Evolutionary conservation across 2,113 vertebrate genomes (phyloP).

Genomic region (Gallinago undulata): DNA sequence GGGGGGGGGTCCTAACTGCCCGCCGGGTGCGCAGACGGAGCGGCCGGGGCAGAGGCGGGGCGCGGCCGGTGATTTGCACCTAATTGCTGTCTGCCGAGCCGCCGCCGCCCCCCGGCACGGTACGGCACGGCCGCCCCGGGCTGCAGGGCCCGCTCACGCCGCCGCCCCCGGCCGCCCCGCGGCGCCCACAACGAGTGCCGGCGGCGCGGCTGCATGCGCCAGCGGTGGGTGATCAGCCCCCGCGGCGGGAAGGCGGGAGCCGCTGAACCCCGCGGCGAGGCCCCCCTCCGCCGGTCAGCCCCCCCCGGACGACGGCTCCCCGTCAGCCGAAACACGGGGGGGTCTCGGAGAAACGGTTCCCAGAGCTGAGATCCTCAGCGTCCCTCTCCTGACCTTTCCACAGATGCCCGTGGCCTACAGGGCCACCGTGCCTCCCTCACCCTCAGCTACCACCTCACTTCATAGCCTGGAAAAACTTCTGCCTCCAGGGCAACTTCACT

Average conservation of each 20-base stretch:
- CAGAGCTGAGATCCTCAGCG: rapidly evolving
- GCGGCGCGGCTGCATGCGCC: slow-evolving; percentile 15
- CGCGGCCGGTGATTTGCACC: background rate
- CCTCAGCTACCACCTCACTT: background rate
- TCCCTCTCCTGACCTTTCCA: background rate
- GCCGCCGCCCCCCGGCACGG: background rate
- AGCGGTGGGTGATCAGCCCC: background rate
- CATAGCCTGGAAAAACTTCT: background rate
- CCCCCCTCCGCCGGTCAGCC: background rate
- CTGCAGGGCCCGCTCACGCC: background rate
- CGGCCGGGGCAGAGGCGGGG: background rate
- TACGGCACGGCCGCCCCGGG: background rate
- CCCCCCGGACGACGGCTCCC: too few species aligned
- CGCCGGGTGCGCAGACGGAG: background rate
- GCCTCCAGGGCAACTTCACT: background rate
- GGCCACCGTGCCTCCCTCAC: background rate
- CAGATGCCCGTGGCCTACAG: rapidly evolving
- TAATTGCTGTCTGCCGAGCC: background rate
- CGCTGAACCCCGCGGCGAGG: background rate
- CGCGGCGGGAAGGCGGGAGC: background rate
- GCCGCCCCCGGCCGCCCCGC: background rate
- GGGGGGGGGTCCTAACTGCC: background rate
- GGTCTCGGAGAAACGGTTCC: rapidly evolving
- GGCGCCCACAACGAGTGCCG: slow-evolving; percentile 4
- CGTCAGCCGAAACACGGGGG: rapidly evolving